Base-by-base conservation (phyloP, 2,888 invertebrate genomes). In the Plebejus melissa region DNA sequence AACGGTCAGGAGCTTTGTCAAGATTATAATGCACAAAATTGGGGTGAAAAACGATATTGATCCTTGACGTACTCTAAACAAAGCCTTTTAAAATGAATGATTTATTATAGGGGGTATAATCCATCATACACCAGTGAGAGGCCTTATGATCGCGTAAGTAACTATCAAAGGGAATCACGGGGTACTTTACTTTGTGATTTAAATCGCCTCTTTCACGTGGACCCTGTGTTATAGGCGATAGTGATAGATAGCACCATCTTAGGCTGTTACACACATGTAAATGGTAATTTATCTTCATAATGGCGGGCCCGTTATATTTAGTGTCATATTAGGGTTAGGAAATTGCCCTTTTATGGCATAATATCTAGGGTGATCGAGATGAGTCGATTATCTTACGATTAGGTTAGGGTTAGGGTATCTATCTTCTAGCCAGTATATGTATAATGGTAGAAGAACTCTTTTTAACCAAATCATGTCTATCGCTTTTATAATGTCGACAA, bases 101-200 rank as follows among this genome's bases (percentile, higher is more conserved):
- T 41, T 50, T 60, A 60, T 13, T 28, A 60, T 60, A 28, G 60
- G 60, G n/a, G 28, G 32, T 32, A 50, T 71, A 46, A 70, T 46
- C 71, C 71, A 46, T 28, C 50, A 50, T 28, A 28, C 28, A 13
- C 60, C 28, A 60, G 28, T 60, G 50, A 71, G 71, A 46, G 71
- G 71, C 38, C 70, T 71, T 46, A 71, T 71, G 71, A 71, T 71
- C 71, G 28, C 46, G 50, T 70, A 75, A 70, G 69, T 75, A 70
- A 75, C 75, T 50, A 57, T 70, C 75, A 57, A 75, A 75, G 75
- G 70, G 69, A 70, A 75, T 75, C 38, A 75, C 36, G 70, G 28
- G 70, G 46, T 70, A 69, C 75, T 54, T 36, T 36, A 75, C 50
- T 57, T 75, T 75, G 70, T 70, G 75, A 75, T 75, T 75, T 75